Evolutionary conservation across 2,113 vertebrate species (phyloP).

Genomic region (Spilogale gracilis): DNA sequence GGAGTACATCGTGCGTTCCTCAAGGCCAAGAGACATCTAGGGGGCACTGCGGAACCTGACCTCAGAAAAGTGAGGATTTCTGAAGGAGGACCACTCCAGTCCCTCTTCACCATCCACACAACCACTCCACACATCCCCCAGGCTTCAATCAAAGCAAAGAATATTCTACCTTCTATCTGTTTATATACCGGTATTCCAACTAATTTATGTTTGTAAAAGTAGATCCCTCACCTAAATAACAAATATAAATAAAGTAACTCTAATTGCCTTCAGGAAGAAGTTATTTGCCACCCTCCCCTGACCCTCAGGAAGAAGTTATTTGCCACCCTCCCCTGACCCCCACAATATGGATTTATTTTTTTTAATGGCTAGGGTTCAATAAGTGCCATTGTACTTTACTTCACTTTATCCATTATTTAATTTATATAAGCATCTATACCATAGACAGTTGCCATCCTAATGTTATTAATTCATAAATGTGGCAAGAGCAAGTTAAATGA

Average conservation of each 20-base stretch:
- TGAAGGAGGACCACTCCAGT: rapidly evolving
- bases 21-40: background rate
- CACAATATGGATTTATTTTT: background rate
- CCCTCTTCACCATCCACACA: no score
- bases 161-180: background rate
- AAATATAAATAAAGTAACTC: background rate
- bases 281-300: background rate
- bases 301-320: background rate
- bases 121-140: background rate
- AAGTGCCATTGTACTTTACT: background rate
- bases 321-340: background rate
- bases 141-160: background rate
- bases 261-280: background rate
- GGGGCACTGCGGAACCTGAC: rapidly evolving
- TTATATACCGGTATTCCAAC: no score
- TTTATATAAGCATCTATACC: background rate
- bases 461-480: background rate
- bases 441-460: background rate
- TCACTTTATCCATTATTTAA: background rate
- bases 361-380: background rate
- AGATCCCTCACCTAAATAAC: background rate
- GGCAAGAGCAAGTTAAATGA: background rate
- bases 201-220: background rate
- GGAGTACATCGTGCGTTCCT: background rate
- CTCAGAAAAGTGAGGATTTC: background rate